Evolutionary conservation across 2,888 invertebrate species (phyloP), one percentile per base, ranked within the genome.

Genomic region (Metopia argyrocephala): DNA sequence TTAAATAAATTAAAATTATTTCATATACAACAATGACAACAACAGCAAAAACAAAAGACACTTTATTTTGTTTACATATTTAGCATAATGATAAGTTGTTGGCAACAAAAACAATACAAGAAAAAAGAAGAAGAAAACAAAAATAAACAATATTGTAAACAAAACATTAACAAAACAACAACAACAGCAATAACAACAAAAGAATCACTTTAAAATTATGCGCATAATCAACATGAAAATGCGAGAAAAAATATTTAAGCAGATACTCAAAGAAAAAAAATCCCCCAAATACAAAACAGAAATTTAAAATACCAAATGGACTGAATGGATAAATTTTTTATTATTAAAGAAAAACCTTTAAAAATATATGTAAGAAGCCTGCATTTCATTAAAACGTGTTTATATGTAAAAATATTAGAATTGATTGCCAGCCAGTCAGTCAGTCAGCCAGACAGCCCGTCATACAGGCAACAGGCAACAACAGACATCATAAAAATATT

Each of bases 161-260:
- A 76, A 76, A 70, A 48, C 56, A 65, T 64, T 73, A 48, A 64
- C 64, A 75, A 61, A 79, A 70, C 66, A 76, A 70, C 59, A 71
- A 74, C 7, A 38, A 66, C n/a, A 66, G 38, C 28, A 71, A 66
- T 23, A 69, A 7, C 21, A 71, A 54, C 15, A 46, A 54, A 82
- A 62, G 59, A 80, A 81, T 81, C 82, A 83, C 31, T 68, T 82
- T 84, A 84, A 87, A 87, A 88, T 88, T 88, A 88, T 88, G 88
- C 88, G 88, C 88, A 88, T 88, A 88, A 88, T 89, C 87, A 87
- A 85, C 70, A 86, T 84, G 87, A 86, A 87, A 86, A 87, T 85
- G 85, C 84, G 81, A 86, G 86, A 76, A 73, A n/a, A 78, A 78
- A 76, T 61, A 68, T 79, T 78, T 71, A 68, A 78, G 45, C 59